Percentiles rank a stretch among this genome's conserved stretches.
phyloP scores from a whole-genome alignment of 2,113 vertebrate species.

The Platysteira castanea region DNA sequence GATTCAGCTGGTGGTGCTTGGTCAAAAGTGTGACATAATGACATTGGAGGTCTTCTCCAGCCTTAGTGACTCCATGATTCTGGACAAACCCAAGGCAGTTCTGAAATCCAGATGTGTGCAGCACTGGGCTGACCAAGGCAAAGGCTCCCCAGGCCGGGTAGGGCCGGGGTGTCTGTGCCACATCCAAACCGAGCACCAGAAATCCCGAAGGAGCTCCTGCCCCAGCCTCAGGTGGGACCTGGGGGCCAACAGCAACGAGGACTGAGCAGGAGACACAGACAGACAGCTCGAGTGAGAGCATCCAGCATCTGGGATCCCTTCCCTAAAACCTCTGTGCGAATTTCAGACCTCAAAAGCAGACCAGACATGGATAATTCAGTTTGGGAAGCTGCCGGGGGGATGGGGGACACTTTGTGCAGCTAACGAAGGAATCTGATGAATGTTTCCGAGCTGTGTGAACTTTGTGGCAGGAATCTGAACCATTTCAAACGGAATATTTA shows the following conservation, averaged over 20 bases:
- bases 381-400: background rate
- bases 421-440: background rate
- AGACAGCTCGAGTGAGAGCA: background rate
- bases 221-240: background rate
- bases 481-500: conserved; percentile 51
- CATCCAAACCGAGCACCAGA: background rate
- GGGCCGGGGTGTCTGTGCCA: background rate
- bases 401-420: background rate
- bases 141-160: background rate
- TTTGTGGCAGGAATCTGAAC: background rate
- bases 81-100: background rate
- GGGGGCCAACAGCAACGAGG: background rate
- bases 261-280: background rate
- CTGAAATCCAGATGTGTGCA: background rate
- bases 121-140: background rate
- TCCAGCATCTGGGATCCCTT: background rate
- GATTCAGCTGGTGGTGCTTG: background rate
- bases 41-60: background rate
- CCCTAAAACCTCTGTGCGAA: background rate
- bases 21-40: background rate
- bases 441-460: background rate
- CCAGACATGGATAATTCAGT: background rate
- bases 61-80: too few species aligned
- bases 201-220: background rate
- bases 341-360: background rate